Percentiles rank a stretch among this genome's conserved stretches.
phyloP scores from a whole-genome alignment of 2,113 vertebrate genomes.

The Mastomys natalensis region DNA sequence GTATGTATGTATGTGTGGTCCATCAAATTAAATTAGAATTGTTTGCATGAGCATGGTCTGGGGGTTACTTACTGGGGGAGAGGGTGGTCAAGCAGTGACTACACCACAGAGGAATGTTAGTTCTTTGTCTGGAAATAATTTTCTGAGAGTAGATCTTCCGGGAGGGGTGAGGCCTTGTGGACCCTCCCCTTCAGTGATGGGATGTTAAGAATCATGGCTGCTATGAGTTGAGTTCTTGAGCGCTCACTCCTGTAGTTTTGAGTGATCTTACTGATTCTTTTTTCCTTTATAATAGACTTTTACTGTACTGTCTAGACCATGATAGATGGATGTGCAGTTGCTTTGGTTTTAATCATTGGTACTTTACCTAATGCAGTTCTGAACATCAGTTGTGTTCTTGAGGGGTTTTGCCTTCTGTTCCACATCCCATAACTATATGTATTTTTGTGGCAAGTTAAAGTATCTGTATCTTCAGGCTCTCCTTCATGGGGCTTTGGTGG shows the following conservation, averaged over 20 bases:
- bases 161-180: neutral
- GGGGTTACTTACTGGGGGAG: neutral
- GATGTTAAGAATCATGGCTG: neutral
- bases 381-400: neutral
- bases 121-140: neutral
- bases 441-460: neutral
- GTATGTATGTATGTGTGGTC: neutral
- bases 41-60: neutral
- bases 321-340: neutral
- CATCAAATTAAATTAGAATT: neutral
- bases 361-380: neutral
- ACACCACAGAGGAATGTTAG: neutral
- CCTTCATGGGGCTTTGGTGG: neutral
- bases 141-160: neutral
- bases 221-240: neutral
- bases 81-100: neutral
- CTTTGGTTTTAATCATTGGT: slow-evolving; percentile 17
- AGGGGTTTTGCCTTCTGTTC: neutral
- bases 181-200: neutral
- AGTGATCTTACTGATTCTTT: neutral
- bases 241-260: neutral
- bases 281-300: neutral
- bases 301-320: neutral
- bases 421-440: neutral
- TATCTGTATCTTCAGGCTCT: neutral